Evolutionary conservation across 2,888 invertebrate species (phyloP), one percentile per base, ranked within the genome.

Genomic region (Lycia hirtaria): DNA sequence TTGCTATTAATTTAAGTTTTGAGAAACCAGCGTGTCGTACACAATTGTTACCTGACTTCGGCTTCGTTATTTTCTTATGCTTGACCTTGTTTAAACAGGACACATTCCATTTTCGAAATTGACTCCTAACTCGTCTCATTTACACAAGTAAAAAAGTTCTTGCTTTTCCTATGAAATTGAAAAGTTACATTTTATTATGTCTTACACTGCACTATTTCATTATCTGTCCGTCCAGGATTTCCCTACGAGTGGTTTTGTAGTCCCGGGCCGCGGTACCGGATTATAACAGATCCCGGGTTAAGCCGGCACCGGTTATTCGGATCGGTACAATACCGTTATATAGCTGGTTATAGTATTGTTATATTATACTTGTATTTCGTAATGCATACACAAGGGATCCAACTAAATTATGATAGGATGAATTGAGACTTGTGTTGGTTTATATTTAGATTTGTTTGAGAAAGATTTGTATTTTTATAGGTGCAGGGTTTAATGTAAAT

Each of bases 161-260:
- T n/a, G n/a, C n/a, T n/a, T n/a, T n/a, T n/a, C n/a, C n/a, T n/a
- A n/a, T n/a, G n/a, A n/a, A 32, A 14, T 1, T 26, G 9, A 26
- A 10, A 24, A 22, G 9, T 7, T 52, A 17, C 15, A 9, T 9
- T 10, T 24, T n/a, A 38, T 0, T 14, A 40, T 45, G 59, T 33
- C 45, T 4, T 30, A 41, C 54, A 59, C n/a, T 54, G 50, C 20
- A 50, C 35, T 28, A 60, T 58, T 66, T 58, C 50, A 58, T 49
- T 62, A 64, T 56, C 59, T 55, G 9, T 28, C 33, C 37, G 38
- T 19, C 51, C 59, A 41, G 54, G 15, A 57, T 57, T 50, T 58
- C 51, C 28, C 52, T 12, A 35, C 30, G 40, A 37, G 55, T 33
- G 58, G 54, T 35, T 60, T 54, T 48, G 56, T 55, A 41, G 51